Evolutionary conservation across 2,113 vertebrate genomes (phyloP), one percentile per base, ranked within the genome.

Genomic region (Macaca mulatta): DNA sequence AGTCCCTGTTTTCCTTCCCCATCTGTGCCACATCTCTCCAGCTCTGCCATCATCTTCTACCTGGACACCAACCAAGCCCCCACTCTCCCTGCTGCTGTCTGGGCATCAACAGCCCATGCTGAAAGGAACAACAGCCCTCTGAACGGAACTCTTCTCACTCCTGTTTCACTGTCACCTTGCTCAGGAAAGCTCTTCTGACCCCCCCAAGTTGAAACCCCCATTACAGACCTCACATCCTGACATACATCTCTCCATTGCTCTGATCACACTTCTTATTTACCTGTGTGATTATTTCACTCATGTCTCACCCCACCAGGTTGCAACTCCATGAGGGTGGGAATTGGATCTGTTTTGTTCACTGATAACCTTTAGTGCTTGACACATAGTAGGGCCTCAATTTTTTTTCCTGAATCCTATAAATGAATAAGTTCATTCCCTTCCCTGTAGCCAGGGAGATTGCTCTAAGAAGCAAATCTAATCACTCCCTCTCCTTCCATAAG

Each of bases 281-380:
- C 74, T 14, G 13, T 27, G 57, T 18, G 55, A 2, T 35, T 50
- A 7, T 27, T 40, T 32, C 57, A 43, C 61, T 78, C 72, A 8
- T 7, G 61, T 75, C 69, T 88, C 70, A 13, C 50, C 43, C 74
- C n/a, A 14, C 57, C 14, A 20, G 80, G 77, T 25, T 43, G 82
- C 77, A 32, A 40, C 83, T 32, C 64, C 27, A 11, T 5, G 18
- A 45, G 32, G 75, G n/a, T 10, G 72, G 89, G 70, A 67, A 13
- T 35, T 30, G 0, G 23, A 48, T 84, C 70, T 87, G 30, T 82
- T 87, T n/a, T 43, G 75, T n/a, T 90, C 90, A 32, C 74, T 40
- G 80, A 57, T 86, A 90, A 80, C 48, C 86, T 55, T 81, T 45
- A 52, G 97, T 10, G 57, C 75, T 74, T 77, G 80, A 93, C 79